phyloP scores from a whole-genome alignment of 2,888 invertebrate genomes.

The Linnaemya tessellans region DNA sequence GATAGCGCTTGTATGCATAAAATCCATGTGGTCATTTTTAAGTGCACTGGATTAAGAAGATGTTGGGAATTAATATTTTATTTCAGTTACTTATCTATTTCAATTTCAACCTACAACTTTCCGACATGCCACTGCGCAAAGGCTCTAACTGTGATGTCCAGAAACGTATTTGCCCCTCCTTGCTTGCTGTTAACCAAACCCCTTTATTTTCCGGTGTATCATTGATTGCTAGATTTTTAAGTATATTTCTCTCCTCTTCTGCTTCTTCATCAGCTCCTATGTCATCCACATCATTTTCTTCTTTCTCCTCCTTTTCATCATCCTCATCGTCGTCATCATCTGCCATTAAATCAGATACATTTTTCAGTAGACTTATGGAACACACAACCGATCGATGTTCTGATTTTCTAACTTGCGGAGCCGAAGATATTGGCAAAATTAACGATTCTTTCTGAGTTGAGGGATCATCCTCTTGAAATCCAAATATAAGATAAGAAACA shows the following conservation, averaged over 20 bases:
- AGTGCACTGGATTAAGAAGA: slow-evolving; percentile 83
- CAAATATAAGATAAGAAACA: slow-evolving; percentile 89
- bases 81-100: not conserved
- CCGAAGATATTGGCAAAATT: slow-evolving; percentile 86
- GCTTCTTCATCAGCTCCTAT: slow-evolving; percentile 84
- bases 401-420: slow-evolving; percentile 86
- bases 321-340: slow-evolving; percentile 75
- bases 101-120: slow-evolving; percentile 85
- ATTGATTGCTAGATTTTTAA: slow-evolving; percentile 73
- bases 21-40: slow-evolving; percentile 88
- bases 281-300: slow-evolving; percentile 74
- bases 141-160: slow-evolving; percentile 90
- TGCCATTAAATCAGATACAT: slow-evolving; percentile 67
- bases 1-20: slow-evolving; percentile 89
- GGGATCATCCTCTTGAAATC: slow-evolving; percentile 88
- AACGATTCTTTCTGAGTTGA: slow-evolving; percentile 86
- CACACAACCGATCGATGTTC: slow-evolving; percentile 88
- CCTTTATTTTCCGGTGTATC: slow-evolving; percentile 85
- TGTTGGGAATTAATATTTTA: not conserved
- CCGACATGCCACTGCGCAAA: slow-evolving; percentile 86
- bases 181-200: slow-evolving; percentile 89
- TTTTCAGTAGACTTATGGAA: slow-evolving; percentile 83
- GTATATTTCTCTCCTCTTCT: slow-evolving; percentile 75
- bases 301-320: not conserved
- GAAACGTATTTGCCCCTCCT: slow-evolving; percentile 90